Evolutionary conservation across 2,797 vertebrate genomes (phyloP).

Genomic region (Dryobates pubescens): DNA sequence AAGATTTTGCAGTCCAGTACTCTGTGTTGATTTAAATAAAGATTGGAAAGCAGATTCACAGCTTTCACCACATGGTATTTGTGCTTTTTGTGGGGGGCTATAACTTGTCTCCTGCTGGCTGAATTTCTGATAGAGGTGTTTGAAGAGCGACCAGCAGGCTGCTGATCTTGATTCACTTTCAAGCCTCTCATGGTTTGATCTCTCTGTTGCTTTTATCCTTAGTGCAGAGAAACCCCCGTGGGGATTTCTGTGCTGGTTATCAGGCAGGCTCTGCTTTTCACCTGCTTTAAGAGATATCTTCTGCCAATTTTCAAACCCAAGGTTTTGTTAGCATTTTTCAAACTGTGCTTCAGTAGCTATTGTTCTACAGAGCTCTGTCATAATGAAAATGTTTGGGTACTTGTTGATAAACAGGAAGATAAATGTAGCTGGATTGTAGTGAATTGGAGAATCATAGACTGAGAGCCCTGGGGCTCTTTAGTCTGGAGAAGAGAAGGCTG

Average conservation of each 20-base stretch:
- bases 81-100: background rate
- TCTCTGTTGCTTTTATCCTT: background rate
- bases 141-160: background rate
- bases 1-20: background rate
- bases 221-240: background rate
- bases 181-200: rapidly evolving
- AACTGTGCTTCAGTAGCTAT: rapidly evolving
- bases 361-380: background rate
- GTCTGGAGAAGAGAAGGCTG: too few relatives aligned
- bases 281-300: background rate
- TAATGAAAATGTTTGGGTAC: background rate
- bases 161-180: background rate
- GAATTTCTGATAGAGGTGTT: background rate
- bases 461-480: too few relatives aligned
- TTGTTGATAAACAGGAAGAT: background rate
- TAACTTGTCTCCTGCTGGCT: background rate
- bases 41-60: background rate
- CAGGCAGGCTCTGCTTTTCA: background rate
- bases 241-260: background rate
- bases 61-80: background rate
- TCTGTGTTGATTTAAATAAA: background rate
- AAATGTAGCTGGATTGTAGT: background rate
- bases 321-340: background rate
- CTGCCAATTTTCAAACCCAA: background rate
- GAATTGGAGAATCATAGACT: background rate